These are phyloP conservation scores for Sabatieria punctata DNA, from an alignment of 2,888 invertebrate genomes.

Conservation along the genomic window DNA sequence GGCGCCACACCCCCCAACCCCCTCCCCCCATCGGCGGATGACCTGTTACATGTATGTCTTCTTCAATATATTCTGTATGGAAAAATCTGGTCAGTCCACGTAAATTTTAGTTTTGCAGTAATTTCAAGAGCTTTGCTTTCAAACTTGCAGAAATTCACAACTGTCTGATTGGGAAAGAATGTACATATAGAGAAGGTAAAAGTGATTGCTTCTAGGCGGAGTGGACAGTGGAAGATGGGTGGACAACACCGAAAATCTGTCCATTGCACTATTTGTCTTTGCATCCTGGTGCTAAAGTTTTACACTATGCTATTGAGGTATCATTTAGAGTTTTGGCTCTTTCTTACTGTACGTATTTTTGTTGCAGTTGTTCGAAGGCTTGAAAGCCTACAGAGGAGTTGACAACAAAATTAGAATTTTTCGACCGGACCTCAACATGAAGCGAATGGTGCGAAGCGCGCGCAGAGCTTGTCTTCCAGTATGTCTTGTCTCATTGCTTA, in stretches of 20 bases:
- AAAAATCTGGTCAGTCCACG: too few species aligned
- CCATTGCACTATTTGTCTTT: conserved; percentile 71
- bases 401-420: conserved; percentile 84
- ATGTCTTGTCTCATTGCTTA: conserved; percentile 10
- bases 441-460: conserved; percentile 71
- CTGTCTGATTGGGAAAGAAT: too few species aligned
- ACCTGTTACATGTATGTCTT: too few species aligned
- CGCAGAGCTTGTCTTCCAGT: conserved; percentile 62
- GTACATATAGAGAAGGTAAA: too few species aligned
- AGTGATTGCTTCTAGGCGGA: conserved; percentile 36
- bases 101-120: too few species aligned
- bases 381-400: conserved; percentile 84
- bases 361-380: conserved; percentile 80
- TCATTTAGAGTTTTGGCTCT: too few species aligned
- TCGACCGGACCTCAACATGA: conserved; percentile 85
- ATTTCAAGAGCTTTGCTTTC: too few species aligned
- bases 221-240: conserved; percentile 63
- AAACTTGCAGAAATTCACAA: too few species aligned
- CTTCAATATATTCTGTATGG: too few species aligned
- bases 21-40: too few species aligned
- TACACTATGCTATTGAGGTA: conserved; percentile 93
- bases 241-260: conserved; percentile 74
- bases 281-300: conserved; percentile 87
- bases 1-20: too few species aligned
- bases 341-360: conserved; percentile 6